phyloP scores from a whole-genome alignment of 2,113 vertebrate genomes.

The Vulpes ferrilata region DNA sequence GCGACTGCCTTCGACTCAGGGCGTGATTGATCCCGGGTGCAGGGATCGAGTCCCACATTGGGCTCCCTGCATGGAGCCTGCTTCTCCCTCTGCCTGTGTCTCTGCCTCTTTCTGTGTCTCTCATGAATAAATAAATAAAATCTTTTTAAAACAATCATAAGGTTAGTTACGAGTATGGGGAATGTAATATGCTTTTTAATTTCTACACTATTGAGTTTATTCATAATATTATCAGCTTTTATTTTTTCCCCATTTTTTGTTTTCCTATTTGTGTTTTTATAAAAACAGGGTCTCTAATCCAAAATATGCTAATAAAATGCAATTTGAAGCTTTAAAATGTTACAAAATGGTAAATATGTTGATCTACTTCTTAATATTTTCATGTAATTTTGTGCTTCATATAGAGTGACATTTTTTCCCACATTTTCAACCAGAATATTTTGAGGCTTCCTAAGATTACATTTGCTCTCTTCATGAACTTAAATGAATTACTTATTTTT shows the following conservation, averaged over 20 bases:
- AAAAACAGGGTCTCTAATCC: not conserved
- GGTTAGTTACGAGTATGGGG: too few species aligned
- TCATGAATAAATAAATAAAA: too few species aligned
- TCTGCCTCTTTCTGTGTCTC: too few species aligned
- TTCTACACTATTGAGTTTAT: not conserved
- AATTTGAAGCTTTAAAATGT: conserved; percentile 37
- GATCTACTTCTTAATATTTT: not conserved
- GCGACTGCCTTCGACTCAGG: too few species aligned
- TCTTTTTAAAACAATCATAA: too few species aligned
- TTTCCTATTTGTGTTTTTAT: conserved; percentile 18
- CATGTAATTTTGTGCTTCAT: not conserved
- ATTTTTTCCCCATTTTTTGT: not conserved
- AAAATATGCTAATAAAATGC: not conserved
- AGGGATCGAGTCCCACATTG: too few species aligned
- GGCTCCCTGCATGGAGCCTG: too few species aligned
- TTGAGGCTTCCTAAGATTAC: not conserved
- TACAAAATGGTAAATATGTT: not conserved
- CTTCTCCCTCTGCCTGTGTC: too few species aligned
- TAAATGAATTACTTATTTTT: not conserved
- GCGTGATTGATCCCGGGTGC: too few species aligned
- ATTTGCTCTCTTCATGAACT: not conserved
- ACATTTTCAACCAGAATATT: not conserved
- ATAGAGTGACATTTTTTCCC: not conserved
- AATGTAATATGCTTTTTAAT: not conserved
- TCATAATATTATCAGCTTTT: not conserved